These are phyloP conservation scores for Hypocryptadius cinnamomeus DNA, from an alignment of 2,113 vertebrate species.

Conservation along the genomic window DNA sequence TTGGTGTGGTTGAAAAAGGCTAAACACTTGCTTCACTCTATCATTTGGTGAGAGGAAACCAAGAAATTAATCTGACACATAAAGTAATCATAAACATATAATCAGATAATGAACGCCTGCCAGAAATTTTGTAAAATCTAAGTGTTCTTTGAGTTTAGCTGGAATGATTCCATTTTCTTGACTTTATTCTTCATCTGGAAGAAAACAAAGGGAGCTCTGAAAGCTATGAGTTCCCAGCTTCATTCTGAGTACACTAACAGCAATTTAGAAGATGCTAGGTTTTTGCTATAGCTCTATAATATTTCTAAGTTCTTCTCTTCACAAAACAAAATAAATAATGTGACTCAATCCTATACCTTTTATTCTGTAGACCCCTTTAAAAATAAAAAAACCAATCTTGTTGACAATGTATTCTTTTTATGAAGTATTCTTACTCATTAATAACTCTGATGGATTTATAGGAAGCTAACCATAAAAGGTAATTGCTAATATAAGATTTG, in stretches of 20 bases:
- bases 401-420: neutral
- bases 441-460: neutral
- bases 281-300: neutral
- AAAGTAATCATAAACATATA: neutral
- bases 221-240: neutral
- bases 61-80: neutral
- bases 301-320: neutral
- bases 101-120: neutral
- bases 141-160: neutral
- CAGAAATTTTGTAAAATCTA: neutral
- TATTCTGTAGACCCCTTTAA: neutral
- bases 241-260: neutral
- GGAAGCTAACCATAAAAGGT: neutral
- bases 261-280: neutral
- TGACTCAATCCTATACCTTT: neutral
- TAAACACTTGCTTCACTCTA: neutral
- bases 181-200: neutral
- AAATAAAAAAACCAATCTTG: rapidly evolving
- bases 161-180: neutral
- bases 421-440: neutral
- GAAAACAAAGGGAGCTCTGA: neutral
- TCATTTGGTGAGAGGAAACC: neutral
- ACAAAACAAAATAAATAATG: neutral
- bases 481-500: neutral
- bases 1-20: neutral